phyloP scores from a whole-genome alignment of 1,140 invertebrate species.

The Wasmannia auropunctata region DNA sequence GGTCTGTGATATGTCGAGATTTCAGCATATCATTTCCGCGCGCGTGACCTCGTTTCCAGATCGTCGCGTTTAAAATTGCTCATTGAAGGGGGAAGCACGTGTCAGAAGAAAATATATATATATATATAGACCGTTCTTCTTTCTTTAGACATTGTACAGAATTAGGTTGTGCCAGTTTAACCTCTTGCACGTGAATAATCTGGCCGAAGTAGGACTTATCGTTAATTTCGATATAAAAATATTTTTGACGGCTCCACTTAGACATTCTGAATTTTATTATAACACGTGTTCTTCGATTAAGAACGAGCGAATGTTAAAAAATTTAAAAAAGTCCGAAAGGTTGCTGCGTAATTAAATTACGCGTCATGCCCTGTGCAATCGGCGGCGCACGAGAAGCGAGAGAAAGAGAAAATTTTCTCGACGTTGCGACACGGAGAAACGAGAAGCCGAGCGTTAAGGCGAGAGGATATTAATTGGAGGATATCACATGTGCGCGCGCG shows the following conservation, averaged over 20 bases:
- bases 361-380: background rate
- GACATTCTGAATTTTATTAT: background rate
- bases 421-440: background rate
- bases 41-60: conserved; percentile 67
- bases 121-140: background rate
- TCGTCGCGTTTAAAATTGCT: conserved; percentile 68
- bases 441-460: conserved; percentile 59
- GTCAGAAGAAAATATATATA: conserved; percentile 48
- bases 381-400: background rate
- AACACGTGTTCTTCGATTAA: background rate
- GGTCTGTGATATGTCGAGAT: background rate
- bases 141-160: conserved; percentile 26
- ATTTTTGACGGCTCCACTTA: background rate
- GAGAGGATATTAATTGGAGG: conserved; percentile 72
- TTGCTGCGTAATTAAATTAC: conserved; percentile 12
- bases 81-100: conserved; percentile 4
- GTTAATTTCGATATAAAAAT: background rate
- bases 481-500: conserved; percentile 47
- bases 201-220: background rate
- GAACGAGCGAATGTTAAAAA: background rate
- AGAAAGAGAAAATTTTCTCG: conserved; percentile 8
- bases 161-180: conserved; percentile 22
- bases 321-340: background rate
- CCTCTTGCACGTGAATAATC: background rate
- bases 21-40: conserved; percentile 30